Base-by-base conservation (phyloP, 2,888 invertebrate genomes). In the Chymomyza fuscimana region DNA sequence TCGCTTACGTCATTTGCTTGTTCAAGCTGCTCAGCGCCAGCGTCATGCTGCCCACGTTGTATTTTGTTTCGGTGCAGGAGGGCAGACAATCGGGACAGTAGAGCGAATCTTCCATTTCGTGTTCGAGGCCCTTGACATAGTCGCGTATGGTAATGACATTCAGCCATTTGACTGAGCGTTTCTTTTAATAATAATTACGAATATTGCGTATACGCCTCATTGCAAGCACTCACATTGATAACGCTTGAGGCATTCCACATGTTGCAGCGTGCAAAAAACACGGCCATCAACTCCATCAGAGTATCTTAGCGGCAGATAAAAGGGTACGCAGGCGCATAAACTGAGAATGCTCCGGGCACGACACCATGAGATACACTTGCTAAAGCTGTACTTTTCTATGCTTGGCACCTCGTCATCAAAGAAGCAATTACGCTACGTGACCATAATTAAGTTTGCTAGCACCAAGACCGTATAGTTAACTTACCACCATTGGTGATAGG, bases 241-340 rank as follows among this genome's bases (percentile, higher is more conserved):
- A 76, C 92, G 93, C 78, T 92, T 91, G 3, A 94, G 91, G 73
- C 94, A 94, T 58, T 86, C 81, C 68, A 89, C 77, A 67, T 85
- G 82, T 61, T 89, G 86, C 46, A 91, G 70, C n/a, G 90, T 90
- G 78, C 91, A 91, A 65, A 81, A 80, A 63, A 89, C 79, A 22
- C 64, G 73, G 15, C 77, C 76, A 58, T 70, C 70, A 4, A 61
- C 67, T 3, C 60, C 80, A 19, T 68, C 75, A 16, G 73, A 67
- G 36, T 76, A 87, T 1, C 60, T 32, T 25, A 67, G 67, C 9
- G 89, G 87, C 67, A 80, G 66, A 79, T 91, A 93, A 83, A 93
- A 95, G 0, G 94, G 94, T 0, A 93, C 91, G 77, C 94, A 95
- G 56, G 92, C 92, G 83, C 95, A 95, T 0, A 93, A 88, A 0